A percentile compares a stretch with the other conserved stretches of the same genome.
phyloP scores from a whole-genome alignment of 2,113 vertebrate species.

The Chamaetylas fuelleborni region DNA sequence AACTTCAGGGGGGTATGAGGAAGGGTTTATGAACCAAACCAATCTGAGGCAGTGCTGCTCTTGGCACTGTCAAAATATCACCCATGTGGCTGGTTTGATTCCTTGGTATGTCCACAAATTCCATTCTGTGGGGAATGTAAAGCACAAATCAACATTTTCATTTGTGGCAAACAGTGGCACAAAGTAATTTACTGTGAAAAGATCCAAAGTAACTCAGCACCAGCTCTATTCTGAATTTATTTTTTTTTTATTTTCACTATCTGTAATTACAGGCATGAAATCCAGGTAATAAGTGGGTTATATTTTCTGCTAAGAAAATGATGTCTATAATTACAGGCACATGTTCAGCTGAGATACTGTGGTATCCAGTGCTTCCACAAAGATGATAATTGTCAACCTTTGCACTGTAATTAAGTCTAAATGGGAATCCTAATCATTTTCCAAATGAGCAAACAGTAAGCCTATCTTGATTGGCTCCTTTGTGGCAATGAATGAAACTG shows the following conservation, averaged over 20 bases:
- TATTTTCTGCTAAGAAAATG: slow-evolving; percentile 72
- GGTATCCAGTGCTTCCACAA: slow-evolving; percentile 58
- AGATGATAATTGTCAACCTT: slow-evolving; percentile 77
- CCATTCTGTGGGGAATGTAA: background rate
- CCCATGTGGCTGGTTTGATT: background rate
- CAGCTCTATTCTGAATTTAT: background rate
- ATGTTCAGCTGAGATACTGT: slow-evolving; percentile 67
- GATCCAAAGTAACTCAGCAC: background rate
- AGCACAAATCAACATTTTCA: background rate
- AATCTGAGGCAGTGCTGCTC: background rate
- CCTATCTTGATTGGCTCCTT: slow-evolving; percentile 60
- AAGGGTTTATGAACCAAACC: background rate
- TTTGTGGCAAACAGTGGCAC: background rate
- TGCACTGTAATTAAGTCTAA: slow-evolving; percentile 80
- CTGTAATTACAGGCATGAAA: slow-evolving; percentile 72
- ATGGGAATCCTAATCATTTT: slow-evolving; percentile 72
- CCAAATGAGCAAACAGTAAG: slow-evolving; percentile 75
- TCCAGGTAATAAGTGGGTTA: slow-evolving; percentile 69
- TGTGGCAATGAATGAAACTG: slow-evolving; percentile 63
- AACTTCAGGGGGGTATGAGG: background rate
- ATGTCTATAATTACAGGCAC: slow-evolving; percentile 74
- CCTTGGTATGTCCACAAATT: background rate
- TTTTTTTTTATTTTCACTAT: slow-evolving; percentile 55
- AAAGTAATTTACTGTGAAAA: background rate
- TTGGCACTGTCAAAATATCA: background rate